phyloP scores from a whole-genome alignment of 2,888 invertebrate species.

The Tiliacea aurago region DNA sequence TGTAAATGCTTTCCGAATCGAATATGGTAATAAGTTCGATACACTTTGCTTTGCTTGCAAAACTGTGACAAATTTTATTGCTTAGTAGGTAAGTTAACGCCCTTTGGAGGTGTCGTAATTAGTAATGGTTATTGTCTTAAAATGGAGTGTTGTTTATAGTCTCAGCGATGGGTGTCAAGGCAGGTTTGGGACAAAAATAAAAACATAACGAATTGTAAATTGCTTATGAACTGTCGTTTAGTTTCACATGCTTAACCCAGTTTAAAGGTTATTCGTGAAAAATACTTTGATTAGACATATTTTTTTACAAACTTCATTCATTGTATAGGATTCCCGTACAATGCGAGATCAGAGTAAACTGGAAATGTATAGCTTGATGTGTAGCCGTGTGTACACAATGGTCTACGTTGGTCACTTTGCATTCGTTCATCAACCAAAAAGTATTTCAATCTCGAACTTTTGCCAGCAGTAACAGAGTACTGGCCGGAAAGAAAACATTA shows the following conservation, averaged over 20 bases:
- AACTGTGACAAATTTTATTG: slow-evolving; percentile 67
- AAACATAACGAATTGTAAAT: slow-evolving; percentile 29
- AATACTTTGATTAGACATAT: background rate
- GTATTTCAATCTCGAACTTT: slow-evolving; percentile 4
- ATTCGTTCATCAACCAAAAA: slow-evolving; percentile 12
- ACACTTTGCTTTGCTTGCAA: slow-evolving; percentile 66
- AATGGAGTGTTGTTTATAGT: background rate
- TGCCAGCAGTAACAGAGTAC: slow-evolving; percentile 7
- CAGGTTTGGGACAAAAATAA: slow-evolving; percentile 16
- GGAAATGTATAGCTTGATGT: too few relatives aligned
- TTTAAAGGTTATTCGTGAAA: slow-evolving; percentile 6
- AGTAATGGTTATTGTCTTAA: slow-evolving; percentile 35
- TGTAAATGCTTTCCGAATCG: slow-evolving; percentile 69
- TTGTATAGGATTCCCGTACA: too few relatives aligned
- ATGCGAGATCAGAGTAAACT: too few relatives aligned
- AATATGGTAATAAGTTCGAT: slow-evolving; percentile 72
- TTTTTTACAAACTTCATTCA: background rate
- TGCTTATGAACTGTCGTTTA: slow-evolving; percentile 4
- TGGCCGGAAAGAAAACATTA: background rate
- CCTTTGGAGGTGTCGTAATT: slow-evolving; percentile 51
- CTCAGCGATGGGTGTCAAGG: slow-evolving; percentile 45
- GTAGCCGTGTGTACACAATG: slow-evolving; percentile 33
- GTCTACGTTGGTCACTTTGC: slow-evolving; percentile 7
- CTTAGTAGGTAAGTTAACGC: slow-evolving; percentile 22
- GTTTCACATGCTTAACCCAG: slow-evolving; percentile 37